Evolutionary conservation across 2,797 vertebrate species (phyloP), one percentile per base, ranked within the genome.

Genomic region (Scyliorhinus canicula): DNA sequence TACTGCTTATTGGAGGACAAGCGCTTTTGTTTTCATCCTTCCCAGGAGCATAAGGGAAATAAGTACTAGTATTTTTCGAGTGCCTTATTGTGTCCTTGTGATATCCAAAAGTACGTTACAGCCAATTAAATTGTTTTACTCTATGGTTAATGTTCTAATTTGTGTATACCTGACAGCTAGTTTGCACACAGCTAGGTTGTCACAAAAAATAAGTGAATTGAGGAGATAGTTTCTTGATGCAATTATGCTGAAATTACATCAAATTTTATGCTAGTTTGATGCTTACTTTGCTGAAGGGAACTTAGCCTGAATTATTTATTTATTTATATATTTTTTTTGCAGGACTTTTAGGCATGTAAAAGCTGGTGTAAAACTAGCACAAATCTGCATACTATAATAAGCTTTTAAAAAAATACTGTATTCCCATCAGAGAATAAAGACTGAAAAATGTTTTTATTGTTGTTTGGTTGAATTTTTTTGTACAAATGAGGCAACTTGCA

Each of bases 401-500:
- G 57, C 12, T 63, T 65, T 63, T 65, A 4, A 9, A 63, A 91
- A 60, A 90, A 24, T 65, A n/a, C 16, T 91, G 88, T 65, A 91
- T 40, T 44, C 60, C 55, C 57, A 26, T 90, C n/a, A 65, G 40
- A 65, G 65, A 91, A 91, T 91, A 91, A 91, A 91, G 60, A 26
- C 88, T 60, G 35, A 26, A 82, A 31, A 35, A 88, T 88, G 35
- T 88, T 91, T 91, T 44, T 60, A 16, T 90, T 91, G 57, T 19
- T 65, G 88, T 65, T 91, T 44, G 65, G 21, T 91, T 63, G 88
- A 91, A 12, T 91, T 63, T 63, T 88, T 90, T n/a, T 40, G 35
- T 3, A 24, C 21, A 91, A 63, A 40, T 91, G 19, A 47, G 44
- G 21, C 57, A 57, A 35, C 52, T 57, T 88, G 0, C 16, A 35